These are phyloP conservation scores for Pandemis heparana DNA, from an alignment of 2,888 invertebrate species.

Conservation along the genomic window DNA sequence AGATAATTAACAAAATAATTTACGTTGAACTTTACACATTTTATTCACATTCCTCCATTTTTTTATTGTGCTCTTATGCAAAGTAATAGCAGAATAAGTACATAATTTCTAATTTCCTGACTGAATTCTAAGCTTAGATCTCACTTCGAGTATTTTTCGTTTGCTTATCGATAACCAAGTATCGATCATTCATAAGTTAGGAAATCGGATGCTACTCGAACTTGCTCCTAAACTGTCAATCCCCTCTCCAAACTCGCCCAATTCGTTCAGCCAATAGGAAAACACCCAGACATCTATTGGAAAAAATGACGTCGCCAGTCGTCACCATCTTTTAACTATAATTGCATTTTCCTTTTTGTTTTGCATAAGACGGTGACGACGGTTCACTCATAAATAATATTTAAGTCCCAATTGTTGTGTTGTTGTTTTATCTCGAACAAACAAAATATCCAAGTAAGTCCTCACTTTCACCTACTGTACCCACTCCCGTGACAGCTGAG, in stretches of 20 bases:
- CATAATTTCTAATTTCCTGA: no score
- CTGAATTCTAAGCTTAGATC: background rate
- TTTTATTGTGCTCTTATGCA: no score
- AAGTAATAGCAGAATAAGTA: no score
- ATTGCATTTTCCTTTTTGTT: slow-evolving; percentile 37
- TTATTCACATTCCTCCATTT: no score
- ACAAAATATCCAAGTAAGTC: slow-evolving; percentile 31
- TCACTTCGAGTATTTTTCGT: no score
- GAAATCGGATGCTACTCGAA: slow-evolving; percentile 17
- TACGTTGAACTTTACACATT: no score
- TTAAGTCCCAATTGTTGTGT: slow-evolving; percentile 14
- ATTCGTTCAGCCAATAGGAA: slow-evolving; percentile 32
- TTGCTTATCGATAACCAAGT: background rate
- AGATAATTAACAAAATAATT: no score
- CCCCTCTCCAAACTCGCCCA: slow-evolving; percentile 9
- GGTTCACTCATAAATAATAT: slow-evolving; percentile 16
- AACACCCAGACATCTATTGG: slow-evolving; percentile 37
- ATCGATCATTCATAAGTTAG: background rate
- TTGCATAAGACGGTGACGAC: slow-evolving; percentile 29
- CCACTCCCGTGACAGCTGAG: slow-evolving; percentile 74
- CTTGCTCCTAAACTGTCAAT: slow-evolving; percentile 35
- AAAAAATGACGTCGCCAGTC: slow-evolving; percentile 42
- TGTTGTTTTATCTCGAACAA: slow-evolving; percentile 23
- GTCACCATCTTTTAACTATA: slow-evolving; percentile 39
- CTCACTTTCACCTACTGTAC: slow-evolving; percentile 48